These are phyloP conservation scores for Palythoa caribaeorum DNA, from an alignment of 92 coral and sea anemone genomes.

Conservation along the genomic window DNA sequence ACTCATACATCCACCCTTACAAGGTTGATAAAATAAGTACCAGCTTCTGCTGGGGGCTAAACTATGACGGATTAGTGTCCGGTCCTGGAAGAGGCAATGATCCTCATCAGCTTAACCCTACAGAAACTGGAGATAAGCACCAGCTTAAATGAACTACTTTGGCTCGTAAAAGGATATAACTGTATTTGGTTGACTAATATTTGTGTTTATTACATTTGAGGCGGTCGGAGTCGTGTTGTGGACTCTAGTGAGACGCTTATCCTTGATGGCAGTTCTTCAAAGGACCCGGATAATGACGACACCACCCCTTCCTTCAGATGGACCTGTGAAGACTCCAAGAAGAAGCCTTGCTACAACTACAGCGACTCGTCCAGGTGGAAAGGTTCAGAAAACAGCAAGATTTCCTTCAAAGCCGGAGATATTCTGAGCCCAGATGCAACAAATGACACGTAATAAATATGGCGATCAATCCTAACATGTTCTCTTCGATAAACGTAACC, in stretches of 20 bases:
- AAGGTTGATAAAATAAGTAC: too few species aligned
- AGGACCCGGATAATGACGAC: constrained; percentile 40
- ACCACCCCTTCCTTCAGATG: constrained; percentile 3
- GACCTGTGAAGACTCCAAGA: constrained; percentile 37
- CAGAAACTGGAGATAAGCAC: too few species aligned
- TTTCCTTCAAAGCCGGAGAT: background rate
- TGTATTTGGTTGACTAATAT: background rate
- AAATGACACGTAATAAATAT: constrained; percentile 14
- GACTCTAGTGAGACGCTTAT: constrained; percentile 16
- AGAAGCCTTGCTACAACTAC: constrained; percentile 28
- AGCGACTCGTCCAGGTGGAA: background rate
- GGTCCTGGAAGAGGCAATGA: too few species aligned
- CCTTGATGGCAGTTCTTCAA: constrained; percentile 10
- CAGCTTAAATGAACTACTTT: background rate
- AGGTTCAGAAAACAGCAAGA: background rate
- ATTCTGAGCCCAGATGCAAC: constrained; percentile 22
- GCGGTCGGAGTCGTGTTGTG: constrained; percentile 35
- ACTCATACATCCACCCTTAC: too few species aligned
- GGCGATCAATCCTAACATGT: too few species aligned
- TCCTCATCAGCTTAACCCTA: too few species aligned
- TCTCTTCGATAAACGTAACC: too few species aligned
- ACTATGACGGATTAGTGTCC: too few species aligned
- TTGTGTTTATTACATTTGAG: background rate
- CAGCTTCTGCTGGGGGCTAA: too few species aligned
- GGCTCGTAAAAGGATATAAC: background rate